phyloP scores from a whole-genome alignment of 2,113 vertebrate species.

The Microcebus jonahi region DNA sequence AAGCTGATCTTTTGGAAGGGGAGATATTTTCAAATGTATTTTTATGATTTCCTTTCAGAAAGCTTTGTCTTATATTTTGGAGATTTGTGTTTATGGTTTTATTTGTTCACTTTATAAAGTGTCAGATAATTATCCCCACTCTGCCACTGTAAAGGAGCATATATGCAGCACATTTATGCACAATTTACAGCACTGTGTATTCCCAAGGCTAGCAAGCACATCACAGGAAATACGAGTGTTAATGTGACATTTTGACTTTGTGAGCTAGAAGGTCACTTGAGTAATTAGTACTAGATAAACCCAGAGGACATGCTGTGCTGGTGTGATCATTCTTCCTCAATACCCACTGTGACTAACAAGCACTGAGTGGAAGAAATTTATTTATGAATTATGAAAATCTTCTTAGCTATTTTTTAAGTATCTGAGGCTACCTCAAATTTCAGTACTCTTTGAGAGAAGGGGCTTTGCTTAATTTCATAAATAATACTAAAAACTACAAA shows the following conservation, averaged over 20 bases:
- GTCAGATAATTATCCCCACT: not conserved
- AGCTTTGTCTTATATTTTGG: not conserved
- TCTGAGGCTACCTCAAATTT: not conserved
- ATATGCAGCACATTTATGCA: not conserved
- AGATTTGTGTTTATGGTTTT: not conserved
- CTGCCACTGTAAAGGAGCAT: not conserved
- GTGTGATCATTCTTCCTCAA: conserved; percentile 16
- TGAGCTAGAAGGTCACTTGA: conserved; percentile 54
- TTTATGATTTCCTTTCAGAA: not conserved
- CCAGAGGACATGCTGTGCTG: conserved; percentile 19
- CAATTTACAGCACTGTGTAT: not conserved
- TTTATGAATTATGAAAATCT: conserved; percentile 39
- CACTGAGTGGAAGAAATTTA: not conserved
- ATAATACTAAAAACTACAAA: not conserved
- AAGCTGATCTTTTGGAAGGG: not conserved
- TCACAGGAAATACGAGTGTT: conserved; percentile 52
- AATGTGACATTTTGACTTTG: conserved; percentile 64
- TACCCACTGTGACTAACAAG: conserved; percentile 37
- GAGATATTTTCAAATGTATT: not conserved
- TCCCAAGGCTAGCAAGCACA: not conserved
- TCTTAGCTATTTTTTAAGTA: not conserved
- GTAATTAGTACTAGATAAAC: conserved; percentile 67
- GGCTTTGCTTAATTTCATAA: not conserved
- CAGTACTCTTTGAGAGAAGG: not conserved
- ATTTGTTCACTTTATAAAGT: not conserved